phyloP scores from a whole-genome alignment of 35 echinoderm and acorn worm species.

The Nesometra sesokonis region DNA sequence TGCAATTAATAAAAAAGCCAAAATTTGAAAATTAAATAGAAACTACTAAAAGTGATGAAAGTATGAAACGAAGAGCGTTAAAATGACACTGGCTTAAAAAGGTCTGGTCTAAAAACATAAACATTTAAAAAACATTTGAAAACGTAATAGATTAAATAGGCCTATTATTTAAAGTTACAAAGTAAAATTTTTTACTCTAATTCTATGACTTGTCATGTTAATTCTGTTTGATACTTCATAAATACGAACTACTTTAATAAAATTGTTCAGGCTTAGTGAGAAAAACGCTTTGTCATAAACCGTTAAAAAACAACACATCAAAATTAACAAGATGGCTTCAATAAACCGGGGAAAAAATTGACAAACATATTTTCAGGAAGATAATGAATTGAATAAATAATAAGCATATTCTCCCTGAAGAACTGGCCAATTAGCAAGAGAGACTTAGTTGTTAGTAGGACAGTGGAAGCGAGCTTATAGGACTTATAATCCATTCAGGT shows the following conservation, averaged over 20 bases:
- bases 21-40: no score
- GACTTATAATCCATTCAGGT: not conserved
- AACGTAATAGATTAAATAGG: no score
- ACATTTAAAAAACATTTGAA: no score
- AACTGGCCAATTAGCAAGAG: not conserved
- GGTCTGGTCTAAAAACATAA: no score
- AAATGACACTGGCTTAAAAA: no score
- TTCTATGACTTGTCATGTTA: no score
- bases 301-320: not conserved
- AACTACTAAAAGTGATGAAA: no score
- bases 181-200: no score
- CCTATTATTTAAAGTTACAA: no score
- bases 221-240: no score
- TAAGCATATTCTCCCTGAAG: not conserved
- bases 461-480: not conserved
- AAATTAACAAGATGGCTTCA: not conserved
- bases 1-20: no score
- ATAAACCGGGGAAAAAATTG: not conserved
- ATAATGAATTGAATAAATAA: not conserved
- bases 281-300: not conserved
- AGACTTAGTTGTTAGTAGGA: not conserved
- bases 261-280: not conserved
- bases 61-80: no score
- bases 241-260: not conserved
- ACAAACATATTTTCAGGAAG: not conserved